These are phyloP conservation scores for Tineola bisselliella DNA, from an alignment of 2,888 invertebrate species.

Conservation along the genomic window DNA sequence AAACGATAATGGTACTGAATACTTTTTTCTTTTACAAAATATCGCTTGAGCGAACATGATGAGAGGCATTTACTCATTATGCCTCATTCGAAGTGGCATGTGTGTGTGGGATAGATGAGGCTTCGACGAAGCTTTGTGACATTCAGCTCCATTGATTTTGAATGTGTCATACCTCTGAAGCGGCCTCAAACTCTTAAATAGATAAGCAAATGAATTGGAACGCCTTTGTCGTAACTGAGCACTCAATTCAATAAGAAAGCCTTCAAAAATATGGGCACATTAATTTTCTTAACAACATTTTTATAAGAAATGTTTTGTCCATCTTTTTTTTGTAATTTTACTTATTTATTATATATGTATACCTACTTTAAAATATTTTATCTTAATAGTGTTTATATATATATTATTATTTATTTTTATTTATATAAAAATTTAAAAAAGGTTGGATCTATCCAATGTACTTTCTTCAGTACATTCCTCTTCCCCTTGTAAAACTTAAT, in stretches of 20 bases:
- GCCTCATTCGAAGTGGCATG: conserved; percentile 13
- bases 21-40: conserved; percentile 26
- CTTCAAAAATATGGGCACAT: conserved; percentile 26
- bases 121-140: conserved; percentile 52
- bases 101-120: conserved; percentile 37
- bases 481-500: too few species aligned
- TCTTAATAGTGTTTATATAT: too few species aligned
- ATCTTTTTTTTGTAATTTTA: neutral
- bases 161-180: conserved; percentile 46
- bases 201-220: conserved; percentile 67
- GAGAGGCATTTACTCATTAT: conserved; percentile 47
- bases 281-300: conserved; percentile 16
- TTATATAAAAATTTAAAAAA: too few species aligned
- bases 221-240: conserved; percentile 31
- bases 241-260: conserved; percentile 23
- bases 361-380: too few species aligned
- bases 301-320: neutral
- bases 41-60: conserved; percentile 34
- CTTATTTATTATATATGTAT: too few species aligned
- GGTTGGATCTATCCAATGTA: too few species aligned
- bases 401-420: too few species aligned
- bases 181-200: conserved; percentile 53
- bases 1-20: conserved; percentile 2
- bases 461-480: too few species aligned
- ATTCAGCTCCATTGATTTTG: conserved; percentile 61